These are phyloP conservation scores for Perodicticus potto DNA, from an alignment of 2,797 vertebrate genomes.

Conservation along the genomic window DNA sequence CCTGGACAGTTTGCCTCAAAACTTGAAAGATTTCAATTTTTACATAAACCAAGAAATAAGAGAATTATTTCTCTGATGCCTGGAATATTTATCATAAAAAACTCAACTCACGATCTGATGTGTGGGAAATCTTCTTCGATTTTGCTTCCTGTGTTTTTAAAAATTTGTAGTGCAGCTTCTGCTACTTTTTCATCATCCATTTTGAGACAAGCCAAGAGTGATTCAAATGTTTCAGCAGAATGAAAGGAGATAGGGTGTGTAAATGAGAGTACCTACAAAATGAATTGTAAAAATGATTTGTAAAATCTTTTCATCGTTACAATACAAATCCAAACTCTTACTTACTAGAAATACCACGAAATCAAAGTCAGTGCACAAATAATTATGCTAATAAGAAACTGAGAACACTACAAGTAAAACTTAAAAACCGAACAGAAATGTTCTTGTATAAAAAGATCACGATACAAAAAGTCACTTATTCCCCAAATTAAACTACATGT, in stretches of 20 bases:
- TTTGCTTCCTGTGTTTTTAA: conserved; percentile 98
- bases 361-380: conserved; percentile 34
- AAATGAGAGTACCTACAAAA: conserved; percentile 96
- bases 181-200: conserved; percentile 99
- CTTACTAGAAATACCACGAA: not conserved
- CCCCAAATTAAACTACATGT: not conserved
- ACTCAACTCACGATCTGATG: conserved; percentile 95
- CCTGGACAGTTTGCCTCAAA: conserved; percentile 10
- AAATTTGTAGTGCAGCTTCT: conserved; percentile 98
- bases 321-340: conserved; percentile 17
- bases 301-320: not conserved
- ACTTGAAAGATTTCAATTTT: conserved; percentile 12
- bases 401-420: conserved; percentile 1
- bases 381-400: conserved; percentile 32
- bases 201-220: conserved; percentile 97
- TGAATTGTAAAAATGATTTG: conserved; percentile 25
- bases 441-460: not conserved
- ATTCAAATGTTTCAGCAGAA: conserved; percentile 99
- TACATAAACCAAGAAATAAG: conserved; percentile 56
- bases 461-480: conserved; percentile 39
- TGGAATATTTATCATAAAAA: conserved; percentile 49
- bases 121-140: conserved; percentile 99
- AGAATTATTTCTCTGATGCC: not conserved
- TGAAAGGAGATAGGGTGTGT: conserved; percentile 99
- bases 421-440: conserved; percentile 9